Conservation (phyloP, 2,113 vertebrate genomes). For the Rattus norvegicus region DNA sequence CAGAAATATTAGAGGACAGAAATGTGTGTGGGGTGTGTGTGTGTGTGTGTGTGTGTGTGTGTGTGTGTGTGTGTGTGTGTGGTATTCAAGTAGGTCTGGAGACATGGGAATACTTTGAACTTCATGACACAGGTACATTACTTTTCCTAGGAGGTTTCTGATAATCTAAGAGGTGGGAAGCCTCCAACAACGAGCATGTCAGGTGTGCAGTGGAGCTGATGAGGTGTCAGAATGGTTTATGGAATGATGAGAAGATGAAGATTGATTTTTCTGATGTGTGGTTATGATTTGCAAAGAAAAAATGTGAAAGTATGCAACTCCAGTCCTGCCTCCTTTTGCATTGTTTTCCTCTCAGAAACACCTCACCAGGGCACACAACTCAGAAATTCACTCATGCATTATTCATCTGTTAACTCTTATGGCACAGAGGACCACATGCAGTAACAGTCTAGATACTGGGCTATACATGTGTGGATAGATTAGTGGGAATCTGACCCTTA, state of each 20-base stretch:
- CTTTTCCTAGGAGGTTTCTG: neutral
- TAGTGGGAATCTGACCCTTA: neutral
- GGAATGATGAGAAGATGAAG: neutral
- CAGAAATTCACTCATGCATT: neutral
- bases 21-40: neutral
- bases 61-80: neutral
- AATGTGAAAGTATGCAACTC: too few species aligned
- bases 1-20: neutral
- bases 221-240: neutral
- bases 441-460: neutral
- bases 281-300: neutral
- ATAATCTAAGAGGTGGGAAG: neutral
- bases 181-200: neutral
- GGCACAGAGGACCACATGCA: fast-evolving
- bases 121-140: neutral
- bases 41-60: neutral
- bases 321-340: neutral
- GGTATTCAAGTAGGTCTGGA: neutral
- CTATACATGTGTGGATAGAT: neutral
- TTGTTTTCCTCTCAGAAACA: neutral
- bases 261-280: neutral
- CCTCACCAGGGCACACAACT: neutral
- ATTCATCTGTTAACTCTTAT: neutral
- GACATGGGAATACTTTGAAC: neutral
- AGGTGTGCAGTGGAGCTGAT: neutral